These are phyloP conservation scores for Notarius lentiginosus DNA, from an alignment of 2,113 vertebrate species.

Conservation along the genomic window DNA sequence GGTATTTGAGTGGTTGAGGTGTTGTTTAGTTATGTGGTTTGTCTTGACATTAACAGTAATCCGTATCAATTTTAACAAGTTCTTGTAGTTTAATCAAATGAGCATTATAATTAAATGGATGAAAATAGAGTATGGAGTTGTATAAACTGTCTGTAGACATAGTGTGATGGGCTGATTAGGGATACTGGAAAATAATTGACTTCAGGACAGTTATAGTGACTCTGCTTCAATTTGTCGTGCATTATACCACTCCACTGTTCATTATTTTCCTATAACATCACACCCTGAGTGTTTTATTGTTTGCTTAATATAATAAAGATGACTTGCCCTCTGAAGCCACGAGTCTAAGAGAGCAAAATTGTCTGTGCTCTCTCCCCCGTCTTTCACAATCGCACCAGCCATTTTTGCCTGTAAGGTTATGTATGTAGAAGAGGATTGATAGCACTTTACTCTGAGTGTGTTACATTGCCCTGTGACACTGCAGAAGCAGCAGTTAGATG, in stretches of 20 bases:
- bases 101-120: too few species aligned
- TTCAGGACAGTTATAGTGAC: neutral
- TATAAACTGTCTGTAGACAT: too few species aligned
- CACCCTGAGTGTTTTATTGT: too few species aligned
- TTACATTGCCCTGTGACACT: neutral
- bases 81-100: too few species aligned
- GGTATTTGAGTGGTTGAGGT: neutral
- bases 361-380: neutral
- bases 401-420: neutral
- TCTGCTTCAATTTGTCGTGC: too few species aligned
- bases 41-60: neutral
- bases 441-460: neutral
- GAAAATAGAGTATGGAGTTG: too few species aligned
- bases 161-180: neutral
- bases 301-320: neutral
- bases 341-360: neutral
- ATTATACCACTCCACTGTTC: neutral
- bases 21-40: neutral
- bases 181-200: too few species aligned
- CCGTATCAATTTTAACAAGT: too few species aligned
- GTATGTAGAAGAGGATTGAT: neutral
- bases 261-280: neutral
- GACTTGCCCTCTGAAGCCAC: neutral
- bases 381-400: neutral
- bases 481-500: neutral